Percentiles rank a stretch among this genome's conserved stretches.
Conservation (phyloP, 2,888 invertebrate genomes). For the Blastobasis adustella region DNA sequence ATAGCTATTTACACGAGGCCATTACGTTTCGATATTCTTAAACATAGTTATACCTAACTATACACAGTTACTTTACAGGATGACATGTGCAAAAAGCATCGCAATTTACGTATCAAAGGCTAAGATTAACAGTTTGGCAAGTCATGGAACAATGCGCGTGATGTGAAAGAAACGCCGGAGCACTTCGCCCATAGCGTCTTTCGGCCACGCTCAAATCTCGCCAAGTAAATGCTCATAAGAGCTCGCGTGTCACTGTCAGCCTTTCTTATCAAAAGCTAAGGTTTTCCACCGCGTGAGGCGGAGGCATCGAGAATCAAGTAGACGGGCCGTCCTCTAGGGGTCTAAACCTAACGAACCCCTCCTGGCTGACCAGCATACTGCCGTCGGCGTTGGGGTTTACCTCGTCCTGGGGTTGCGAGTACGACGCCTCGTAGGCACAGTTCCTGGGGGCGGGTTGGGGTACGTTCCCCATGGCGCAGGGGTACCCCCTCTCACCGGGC, state of each 20-base stretch:
- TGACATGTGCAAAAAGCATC: slow-evolving; percentile 1
- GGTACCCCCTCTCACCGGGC: slow-evolving; percentile 57
- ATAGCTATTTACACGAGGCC: slow-evolving; percentile 65
- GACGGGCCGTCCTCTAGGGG: slow-evolving; percentile 76
- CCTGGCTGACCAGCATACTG: slow-evolving; percentile 92
- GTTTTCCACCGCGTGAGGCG: slow-evolving; percentile 52
- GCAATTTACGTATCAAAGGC: slow-evolving; percentile 8
- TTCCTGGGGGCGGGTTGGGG: slow-evolving; percentile 70
- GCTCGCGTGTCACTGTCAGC: slow-evolving; percentile 12
- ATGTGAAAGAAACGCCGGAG: too few species aligned
- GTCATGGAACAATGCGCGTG: not conserved
- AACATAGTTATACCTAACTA: slow-evolving; percentile 43
- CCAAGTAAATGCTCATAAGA: not conserved
- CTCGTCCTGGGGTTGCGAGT: slow-evolving; percentile 74
- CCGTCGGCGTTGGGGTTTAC: slow-evolving; percentile 64
- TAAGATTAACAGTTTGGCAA: not conserved
- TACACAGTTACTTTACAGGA: slow-evolving; percentile 53
- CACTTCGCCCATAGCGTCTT: not conserved
- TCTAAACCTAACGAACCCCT: slow-evolving; percentile 90
- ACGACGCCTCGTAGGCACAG: slow-evolving; percentile 66
- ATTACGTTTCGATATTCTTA: slow-evolving; percentile 34
- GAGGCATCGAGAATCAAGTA: slow-evolving; percentile 64
- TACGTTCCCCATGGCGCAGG: slow-evolving; percentile 54
- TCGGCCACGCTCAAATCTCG: not conserved
- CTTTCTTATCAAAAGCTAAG: slow-evolving; percentile 48